A percentile compares a stretch with the other conserved stretches of the same genome.
Conservation (phyloP, 2,113 vertebrate species). For the Sinocyclocheilus maitianheensis region DNA sequence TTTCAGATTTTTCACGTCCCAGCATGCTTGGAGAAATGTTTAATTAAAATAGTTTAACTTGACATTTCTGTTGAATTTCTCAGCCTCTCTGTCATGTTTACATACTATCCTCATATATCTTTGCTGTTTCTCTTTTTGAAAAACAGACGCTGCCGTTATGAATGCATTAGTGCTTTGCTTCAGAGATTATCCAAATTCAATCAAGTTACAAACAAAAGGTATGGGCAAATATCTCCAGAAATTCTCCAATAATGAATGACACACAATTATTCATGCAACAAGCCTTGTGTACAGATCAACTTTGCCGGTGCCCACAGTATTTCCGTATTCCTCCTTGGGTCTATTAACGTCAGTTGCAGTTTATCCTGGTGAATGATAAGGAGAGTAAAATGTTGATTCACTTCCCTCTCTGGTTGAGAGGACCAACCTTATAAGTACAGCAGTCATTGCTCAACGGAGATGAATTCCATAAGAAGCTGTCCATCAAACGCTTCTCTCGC, state of each 20-base stretch:
- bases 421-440: slow-evolving; percentile 28
- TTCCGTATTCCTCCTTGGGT: not conserved
- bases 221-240: not conserved
- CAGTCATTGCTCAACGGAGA: slow-evolving; percentile 31
- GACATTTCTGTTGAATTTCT: not conserved
- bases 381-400: slow-evolving; percentile 18
- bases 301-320: not conserved
- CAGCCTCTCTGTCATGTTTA: not conserved
- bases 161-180: not conserved
- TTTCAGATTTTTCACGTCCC: not conserved
- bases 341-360: slow-evolving; percentile 11
- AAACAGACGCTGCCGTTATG: not conserved
- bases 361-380: slow-evolving; percentile 6
- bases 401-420: slow-evolving; percentile 1
- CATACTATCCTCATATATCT: not conserved
- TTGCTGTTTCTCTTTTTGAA: not conserved
- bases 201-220: not conserved
- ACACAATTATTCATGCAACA: not conserved
- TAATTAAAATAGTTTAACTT: not conserved
- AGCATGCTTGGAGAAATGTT: not conserved
- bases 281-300: not conserved
- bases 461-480: slow-evolving; percentile 33
- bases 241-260: not conserved
- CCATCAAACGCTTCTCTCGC: slow-evolving; percentile 3
- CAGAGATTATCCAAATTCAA: not conserved